Percentiles rank a stretch among this genome's conserved stretches.
Conservation (phyloP, 2,797 vertebrate genomes). For the Cynopterus sphinx region DNA sequence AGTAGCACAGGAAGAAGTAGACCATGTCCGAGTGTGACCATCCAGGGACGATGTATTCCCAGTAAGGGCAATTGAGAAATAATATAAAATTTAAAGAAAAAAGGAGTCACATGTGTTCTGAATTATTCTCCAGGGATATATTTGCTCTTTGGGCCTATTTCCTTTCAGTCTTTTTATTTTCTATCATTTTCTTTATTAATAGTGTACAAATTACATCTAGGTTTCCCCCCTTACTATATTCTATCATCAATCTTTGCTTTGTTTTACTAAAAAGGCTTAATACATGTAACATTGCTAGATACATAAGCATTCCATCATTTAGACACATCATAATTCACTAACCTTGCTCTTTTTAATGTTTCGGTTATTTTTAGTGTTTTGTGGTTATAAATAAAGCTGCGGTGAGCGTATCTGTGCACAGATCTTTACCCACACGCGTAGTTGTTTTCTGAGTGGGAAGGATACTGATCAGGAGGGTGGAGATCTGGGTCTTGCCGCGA, state of each 20-base stretch:
- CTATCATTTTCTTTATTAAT: background rate
- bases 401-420: background rate
- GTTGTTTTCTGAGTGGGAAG: background rate
- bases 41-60: background rate
- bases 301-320: background rate
- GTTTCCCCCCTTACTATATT: background rate
- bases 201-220: background rate
- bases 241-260: background rate
- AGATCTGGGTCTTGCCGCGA: background rate
- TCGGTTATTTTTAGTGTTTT: constrained; percentile 1
- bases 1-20: background rate
- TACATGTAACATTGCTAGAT: background rate
- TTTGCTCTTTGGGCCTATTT: background rate
- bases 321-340: background rate
- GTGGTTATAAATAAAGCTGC: background rate
- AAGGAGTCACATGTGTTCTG: background rate
- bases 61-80: background rate
- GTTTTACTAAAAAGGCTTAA: background rate
- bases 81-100: background rate
- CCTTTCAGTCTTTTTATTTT: background rate
- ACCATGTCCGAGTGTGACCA: background rate
- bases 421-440: background rate
- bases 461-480: too few species aligned
- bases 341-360: background rate
- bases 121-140: background rate